Evolutionary conservation across 1,140 invertebrate species (phyloP), one percentile per base, ranked within the genome.

Genomic region (Eriosoma lanigerum): DNA sequence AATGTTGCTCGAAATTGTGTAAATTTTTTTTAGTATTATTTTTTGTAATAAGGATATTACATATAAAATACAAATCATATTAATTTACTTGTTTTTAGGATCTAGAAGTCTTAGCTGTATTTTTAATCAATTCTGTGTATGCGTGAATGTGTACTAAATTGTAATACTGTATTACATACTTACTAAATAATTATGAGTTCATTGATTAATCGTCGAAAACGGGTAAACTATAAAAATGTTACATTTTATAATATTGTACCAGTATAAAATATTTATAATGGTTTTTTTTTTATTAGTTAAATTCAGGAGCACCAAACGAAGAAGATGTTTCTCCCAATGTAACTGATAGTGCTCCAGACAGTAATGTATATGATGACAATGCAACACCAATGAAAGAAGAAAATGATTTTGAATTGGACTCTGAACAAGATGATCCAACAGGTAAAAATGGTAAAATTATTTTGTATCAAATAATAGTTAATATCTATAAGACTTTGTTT

Each of bases 391-490:
- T 60, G 15, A 78, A 84, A 66, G 84, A 85, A 76, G 84, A 85
- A 72, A 84, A 85, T 75, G 85, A 85, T 78, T 82, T 82, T 19
- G 85, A 85, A 81, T 82, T 83, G 26, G 87, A 88, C 82, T 86
- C 86, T n/a, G 87, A 88, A 82, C 84, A 85, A 81, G 87, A 87
- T 75, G 87, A 88, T 82, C 85, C 85, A 5, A 86, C 86, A 83
- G 93, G 93, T 44, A 88, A 96, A 38, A 38, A 38, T 38, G 93
- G 93, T 44, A 88, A 66, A 81, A 75, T 21, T 26, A 9, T 21
- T 48, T 48, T 21, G 3, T 15, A 66, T 70, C 5, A 62, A 46
- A 44, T 2, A 66, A 66, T 46, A 15, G 5, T 44, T 58, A 9
- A 26, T 6, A 60, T 26, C 26, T 26, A 24, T 12, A 4, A 58